Evolutionary conservation across 2,797 vertebrate genomes (phyloP).

Genomic region (Netta rufina): DNA sequence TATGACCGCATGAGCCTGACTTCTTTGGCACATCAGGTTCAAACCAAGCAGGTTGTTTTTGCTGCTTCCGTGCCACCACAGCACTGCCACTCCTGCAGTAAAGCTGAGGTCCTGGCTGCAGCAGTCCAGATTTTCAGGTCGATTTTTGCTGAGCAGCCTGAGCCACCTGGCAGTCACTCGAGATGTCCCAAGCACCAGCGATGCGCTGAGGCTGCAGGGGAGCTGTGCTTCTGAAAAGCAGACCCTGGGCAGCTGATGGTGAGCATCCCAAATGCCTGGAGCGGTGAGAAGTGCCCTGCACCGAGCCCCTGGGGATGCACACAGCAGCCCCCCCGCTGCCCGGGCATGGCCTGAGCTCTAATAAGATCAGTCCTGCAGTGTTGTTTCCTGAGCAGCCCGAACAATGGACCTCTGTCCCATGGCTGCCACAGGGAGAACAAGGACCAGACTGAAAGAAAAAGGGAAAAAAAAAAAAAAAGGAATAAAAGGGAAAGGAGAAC

Average conservation of each 20-base stretch:
- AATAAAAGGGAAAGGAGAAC: not conserved
- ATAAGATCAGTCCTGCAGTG: constrained; percentile 15
- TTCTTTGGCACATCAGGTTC: not conserved
- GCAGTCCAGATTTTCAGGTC: not conserved
- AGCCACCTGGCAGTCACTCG: fast-evolving
- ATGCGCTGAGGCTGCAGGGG: not conserved
- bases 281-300: fast-evolving
- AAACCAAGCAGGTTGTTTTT: not conserved
- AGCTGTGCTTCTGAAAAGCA: not conserved
- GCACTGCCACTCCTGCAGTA: not conserved
- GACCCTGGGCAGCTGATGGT: not conserved
- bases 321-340: not conserved
- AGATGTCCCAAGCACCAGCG: fast-evolving
- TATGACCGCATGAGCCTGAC: fast-evolving
- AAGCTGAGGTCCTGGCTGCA: not conserved
- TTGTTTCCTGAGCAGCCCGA: constrained; percentile 14
- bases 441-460: not conserved
- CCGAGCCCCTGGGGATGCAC: not conserved
- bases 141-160: not conserved
- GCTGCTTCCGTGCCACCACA: not conserved
- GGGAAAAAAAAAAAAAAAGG: not conserved
- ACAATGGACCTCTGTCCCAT: constrained; percentile 67
- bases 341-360: not conserved
- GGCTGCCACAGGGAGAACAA: not conserved
- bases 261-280: fast-evolving